Evolutionary conservation across 1,140 invertebrate genomes (phyloP).

Genomic region (Latrodectus geometricus): DNA sequence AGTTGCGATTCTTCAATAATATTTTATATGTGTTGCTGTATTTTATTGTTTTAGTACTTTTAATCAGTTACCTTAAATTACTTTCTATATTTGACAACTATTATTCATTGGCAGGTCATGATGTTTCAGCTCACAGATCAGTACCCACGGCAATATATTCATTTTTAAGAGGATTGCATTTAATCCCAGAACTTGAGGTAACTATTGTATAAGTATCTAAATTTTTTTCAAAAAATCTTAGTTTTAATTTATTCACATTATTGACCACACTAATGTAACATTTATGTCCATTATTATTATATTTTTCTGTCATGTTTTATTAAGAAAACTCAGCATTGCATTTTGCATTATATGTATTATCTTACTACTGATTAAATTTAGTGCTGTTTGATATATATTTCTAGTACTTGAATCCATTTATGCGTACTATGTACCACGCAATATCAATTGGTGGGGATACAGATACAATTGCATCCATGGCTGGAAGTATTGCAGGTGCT

Average conservation of each 20-base stretch:
- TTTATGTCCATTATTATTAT: no score
- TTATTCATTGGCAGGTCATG: constrained; percentile 71
- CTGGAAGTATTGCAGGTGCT: constrained; percentile 81
- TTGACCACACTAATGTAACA: no score
- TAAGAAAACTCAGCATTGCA: no score
- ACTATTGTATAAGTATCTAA: constrained; percentile 2
- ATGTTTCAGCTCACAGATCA: constrained; percentile 77
- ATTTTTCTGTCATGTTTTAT: no score
- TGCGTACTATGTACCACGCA: constrained; percentile 78
- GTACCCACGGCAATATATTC: constrained; percentile 83
- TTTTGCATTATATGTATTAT: no score
- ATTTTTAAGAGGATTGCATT: constrained; percentile 76
- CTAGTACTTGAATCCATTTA: constrained; percentile 73
- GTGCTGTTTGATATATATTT: background rate
- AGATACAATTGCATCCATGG: constrained; percentile 84
- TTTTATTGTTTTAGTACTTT: no score
- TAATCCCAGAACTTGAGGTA: constrained; percentile 72
- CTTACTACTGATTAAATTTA: no score
- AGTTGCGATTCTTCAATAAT: no score
- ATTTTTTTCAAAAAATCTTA: background rate
- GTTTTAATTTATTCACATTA: no score
- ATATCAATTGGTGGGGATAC: constrained; percentile 83
- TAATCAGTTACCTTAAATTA: no score
- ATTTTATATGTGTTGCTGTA: no score
- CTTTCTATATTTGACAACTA: background rate